A percentile compares a stretch with the other conserved stretches of the same genome.
Conservation (phyloP, 30 jellyfish, hydroid and myxozoan species). For the Turritopsis dohrnii region DNA sequence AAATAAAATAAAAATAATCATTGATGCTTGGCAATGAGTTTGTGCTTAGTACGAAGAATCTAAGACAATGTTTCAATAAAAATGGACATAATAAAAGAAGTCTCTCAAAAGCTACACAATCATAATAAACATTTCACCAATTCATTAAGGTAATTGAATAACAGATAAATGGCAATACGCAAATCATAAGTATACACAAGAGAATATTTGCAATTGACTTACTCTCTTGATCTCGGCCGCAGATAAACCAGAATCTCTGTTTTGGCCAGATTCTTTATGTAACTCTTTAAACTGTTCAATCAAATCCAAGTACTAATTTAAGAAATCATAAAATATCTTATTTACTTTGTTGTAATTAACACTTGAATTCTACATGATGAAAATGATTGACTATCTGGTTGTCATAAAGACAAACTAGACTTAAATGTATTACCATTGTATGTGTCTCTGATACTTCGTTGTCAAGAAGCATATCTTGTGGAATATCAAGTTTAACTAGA, state of each 20-base stretch:
- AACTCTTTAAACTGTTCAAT: conserved; percentile 65
- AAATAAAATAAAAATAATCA: not conserved
- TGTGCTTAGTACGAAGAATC: too few relatives aligned
- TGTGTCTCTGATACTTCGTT: conserved; percentile 68
- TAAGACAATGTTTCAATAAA: too few relatives aligned
- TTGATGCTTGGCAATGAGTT: too few relatives aligned
- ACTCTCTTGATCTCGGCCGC: conserved; percentile 75
- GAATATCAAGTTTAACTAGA: conserved; percentile 78
- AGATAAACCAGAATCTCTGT: conserved; percentile 58
- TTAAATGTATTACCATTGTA: conserved; percentile 37
- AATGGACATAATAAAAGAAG: not conserved
- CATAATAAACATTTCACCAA: too few relatives aligned
- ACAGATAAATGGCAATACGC: too few relatives aligned
- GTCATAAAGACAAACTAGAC: not conserved
- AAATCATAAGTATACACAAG: too few relatives aligned
- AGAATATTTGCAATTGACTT: not conserved
- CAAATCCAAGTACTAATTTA: conserved; percentile 53
- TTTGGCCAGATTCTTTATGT: conserved; percentile 62
- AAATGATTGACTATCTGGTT: not conserved
- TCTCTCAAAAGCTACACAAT: too few relatives aligned
- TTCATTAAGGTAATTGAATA: too few relatives aligned
- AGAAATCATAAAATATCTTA: not conserved
- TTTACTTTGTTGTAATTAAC: not conserved
- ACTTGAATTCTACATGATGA: not conserved
- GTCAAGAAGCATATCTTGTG: conserved; percentile 74